Percentiles rank a stretch among this genome's conserved stretches.
These are phyloP conservation scores for Platysteira castanea DNA, from an alignment of 2,113 vertebrate species.

Conservation along the genomic window DNA sequence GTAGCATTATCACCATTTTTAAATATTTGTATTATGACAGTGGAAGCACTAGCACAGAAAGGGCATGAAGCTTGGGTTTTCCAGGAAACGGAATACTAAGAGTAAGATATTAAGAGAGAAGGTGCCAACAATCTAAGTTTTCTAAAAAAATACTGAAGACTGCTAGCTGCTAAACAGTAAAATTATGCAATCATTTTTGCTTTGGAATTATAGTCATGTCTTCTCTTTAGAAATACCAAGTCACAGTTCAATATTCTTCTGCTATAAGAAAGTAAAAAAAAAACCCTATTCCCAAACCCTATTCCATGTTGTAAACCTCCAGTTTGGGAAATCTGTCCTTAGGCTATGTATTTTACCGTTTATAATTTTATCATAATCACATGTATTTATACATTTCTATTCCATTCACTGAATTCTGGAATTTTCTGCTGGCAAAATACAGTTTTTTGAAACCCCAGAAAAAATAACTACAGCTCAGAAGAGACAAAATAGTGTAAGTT, in stretches of 20 bases:
- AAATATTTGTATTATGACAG: not conserved
- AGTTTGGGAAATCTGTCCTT: not conserved
- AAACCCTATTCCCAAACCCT: not conserved
- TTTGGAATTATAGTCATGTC: not conserved
- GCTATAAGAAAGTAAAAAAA: not conserved
- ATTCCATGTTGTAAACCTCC: not conserved
- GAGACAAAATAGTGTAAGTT: not conserved
- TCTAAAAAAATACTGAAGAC: not conserved
- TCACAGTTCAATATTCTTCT: not conserved
- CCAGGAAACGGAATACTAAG: not conserved
- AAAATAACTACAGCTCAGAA: not conserved
- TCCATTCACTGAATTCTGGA: not conserved
- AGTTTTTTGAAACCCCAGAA: not conserved
- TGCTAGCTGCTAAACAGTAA: not conserved
- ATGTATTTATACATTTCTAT: not conserved
- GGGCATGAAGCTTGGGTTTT: not conserved
- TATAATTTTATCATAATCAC: not conserved
- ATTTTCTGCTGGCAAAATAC: not conserved
- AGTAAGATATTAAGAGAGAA: not conserved
- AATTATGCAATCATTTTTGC: not conserved
- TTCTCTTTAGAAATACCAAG: not conserved
- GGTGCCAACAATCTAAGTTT: not conserved
- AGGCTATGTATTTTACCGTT: not conserved
- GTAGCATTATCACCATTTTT: not conserved
- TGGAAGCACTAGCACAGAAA: not conserved